Evolutionary conservation across 2,113 vertebrate genomes (phyloP).

Genomic region (Sebastes schlegelii): DNA sequence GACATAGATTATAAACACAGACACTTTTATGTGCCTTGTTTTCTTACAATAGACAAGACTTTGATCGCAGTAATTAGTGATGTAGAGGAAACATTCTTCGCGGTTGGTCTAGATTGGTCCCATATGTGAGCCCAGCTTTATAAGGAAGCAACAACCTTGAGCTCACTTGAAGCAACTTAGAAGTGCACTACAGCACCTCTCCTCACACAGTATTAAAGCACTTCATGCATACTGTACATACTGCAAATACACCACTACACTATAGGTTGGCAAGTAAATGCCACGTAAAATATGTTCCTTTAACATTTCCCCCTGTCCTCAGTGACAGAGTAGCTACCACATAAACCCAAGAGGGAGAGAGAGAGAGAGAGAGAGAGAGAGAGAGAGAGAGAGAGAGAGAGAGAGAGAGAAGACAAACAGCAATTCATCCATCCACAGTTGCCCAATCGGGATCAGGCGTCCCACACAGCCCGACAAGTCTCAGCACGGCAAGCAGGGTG

Average conservation of each 20-base stretch:
- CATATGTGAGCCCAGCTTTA: slow-evolving; percentile 61
- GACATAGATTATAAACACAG: not conserved
- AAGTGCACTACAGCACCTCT: not conserved
- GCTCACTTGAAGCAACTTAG: not conserved
- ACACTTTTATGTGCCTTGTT: not conserved
- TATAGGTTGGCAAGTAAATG: not conserved
- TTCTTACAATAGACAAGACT: slow-evolving; percentile 14
- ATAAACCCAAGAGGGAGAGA: not conserved
- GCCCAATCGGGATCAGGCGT: slow-evolving; percentile 48
- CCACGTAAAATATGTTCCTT: not conserved
- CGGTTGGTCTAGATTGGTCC: slow-evolving; percentile 54
- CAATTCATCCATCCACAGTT: slow-evolving; percentile 66
- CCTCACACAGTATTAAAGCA: not conserved
- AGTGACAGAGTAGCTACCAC: not conserved
- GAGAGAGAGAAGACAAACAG: slow-evolving; percentile 49
- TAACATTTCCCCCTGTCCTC: not conserved
- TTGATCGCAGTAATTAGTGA: slow-evolving; percentile 52
- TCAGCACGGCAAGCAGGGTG: slow-evolving; percentile 70
- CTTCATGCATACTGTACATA: not conserved
- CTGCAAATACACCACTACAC: not conserved
- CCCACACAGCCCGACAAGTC: slow-evolving; percentile 74
- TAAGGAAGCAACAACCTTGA: not conserved
- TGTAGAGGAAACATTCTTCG: slow-evolving; percentile 48
- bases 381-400: not conserved
- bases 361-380: too few relatives aligned